A percentile compares a stretch with the other conserved stretches of the same genome.
These are phyloP conservation scores for Ptychoptera albimana DNA, from an alignment of 2,888 invertebrate genomes.

Conservation along the genomic window DNA sequence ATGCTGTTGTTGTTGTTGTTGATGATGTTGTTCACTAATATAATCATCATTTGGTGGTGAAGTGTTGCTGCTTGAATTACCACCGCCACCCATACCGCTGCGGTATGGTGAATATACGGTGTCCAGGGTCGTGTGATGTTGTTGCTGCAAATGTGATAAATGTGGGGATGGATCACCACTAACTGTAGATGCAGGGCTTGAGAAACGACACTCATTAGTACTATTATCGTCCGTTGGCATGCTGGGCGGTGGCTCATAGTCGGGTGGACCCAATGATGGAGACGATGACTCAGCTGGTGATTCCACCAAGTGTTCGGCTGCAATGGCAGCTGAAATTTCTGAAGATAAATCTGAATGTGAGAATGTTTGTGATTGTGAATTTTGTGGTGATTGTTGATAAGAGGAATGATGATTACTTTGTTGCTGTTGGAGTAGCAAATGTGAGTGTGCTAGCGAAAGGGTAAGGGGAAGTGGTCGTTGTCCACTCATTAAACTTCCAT, in stretches of 20 bases:
- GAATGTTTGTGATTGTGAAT: slow-evolving; percentile 36
- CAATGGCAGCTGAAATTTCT: slow-evolving; percentile 64
- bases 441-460: not conserved
- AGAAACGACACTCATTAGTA: slow-evolving; percentile 34
- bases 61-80: not conserved
- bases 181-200: slow-evolving; percentile 29
- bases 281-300: slow-evolving; percentile 48
- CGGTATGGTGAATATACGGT: not conserved
- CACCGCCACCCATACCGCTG: not conserved
- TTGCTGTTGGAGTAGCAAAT: slow-evolving; percentile 22
- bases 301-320: slow-evolving; percentile 41
- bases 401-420: slow-evolving; percentile 18
- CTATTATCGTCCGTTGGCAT: slow-evolving; percentile 30
- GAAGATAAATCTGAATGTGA: slow-evolving; percentile 59
- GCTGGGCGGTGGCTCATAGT: slow-evolving; percentile 55
- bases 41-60: not conserved
- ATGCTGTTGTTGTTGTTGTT: slow-evolving; percentile 12
- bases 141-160: slow-evolving; percentile 17
- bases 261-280: slow-evolving; percentile 50
- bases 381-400: slow-evolving; percentile 9
- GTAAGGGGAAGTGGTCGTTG: not conserved
- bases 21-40: slow-evolving; percentile 6
- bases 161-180: slow-evolving; percentile 18
- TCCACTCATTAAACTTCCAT: not conserved
- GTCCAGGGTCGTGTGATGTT: not conserved